Evolutionary conservation across 2,113 vertebrate species (phyloP), one percentile per base, ranked within the genome.

Genomic region (Chitala chitala): DNA sequence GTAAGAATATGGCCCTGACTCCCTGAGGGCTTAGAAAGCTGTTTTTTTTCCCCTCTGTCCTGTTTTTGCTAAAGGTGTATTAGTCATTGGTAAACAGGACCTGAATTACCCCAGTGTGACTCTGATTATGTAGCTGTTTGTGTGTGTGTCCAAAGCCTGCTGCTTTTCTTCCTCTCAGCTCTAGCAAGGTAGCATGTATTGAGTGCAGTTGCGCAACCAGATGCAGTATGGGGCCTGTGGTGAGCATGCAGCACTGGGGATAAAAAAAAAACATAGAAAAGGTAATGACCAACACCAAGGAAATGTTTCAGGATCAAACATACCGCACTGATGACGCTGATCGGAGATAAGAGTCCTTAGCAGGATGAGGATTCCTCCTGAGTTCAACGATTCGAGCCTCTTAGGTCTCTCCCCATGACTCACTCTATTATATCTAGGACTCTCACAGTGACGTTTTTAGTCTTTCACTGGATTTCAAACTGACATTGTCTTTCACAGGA

Each of bases 41-140:
- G 33, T 33, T n/a, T 5, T 20, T 20, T 63, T n/a, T 29, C 59
- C n/a, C n/a, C n/a, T n/a, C 59, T 33, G 59, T 38, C 31, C 59
- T 33, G 33, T 63, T 9, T 38, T 36, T 38, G 31, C 7, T 33
- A 3, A 63, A n/a, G n/a, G n/a, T n/a, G n/a, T n/a, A n/a, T n/a
- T n/a, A n/a, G n/a, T n/a, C n/a, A n/a, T n/a, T 33, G 20, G 33
- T 33, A 59, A n/a, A 59, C 56, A 33, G 29, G 13, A 15, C 56
- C 33, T 33, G 56, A 59, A 59, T 59, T 59, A 33, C 56, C 33
- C 13, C 38, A 20, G 38, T 33, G 8, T 63, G 59, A 63, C 59
- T 29, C 33, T 38, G n/a, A 63, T 38, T 33, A 33, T 29, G 38
- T 63, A 61, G 59, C 59, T 63, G 59, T 63, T 63, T 63, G 59